These are phyloP conservation scores for Anastrepha obliqua DNA, from an alignment of 1,140 invertebrate genomes.

Conservation along the genomic window DNA sequence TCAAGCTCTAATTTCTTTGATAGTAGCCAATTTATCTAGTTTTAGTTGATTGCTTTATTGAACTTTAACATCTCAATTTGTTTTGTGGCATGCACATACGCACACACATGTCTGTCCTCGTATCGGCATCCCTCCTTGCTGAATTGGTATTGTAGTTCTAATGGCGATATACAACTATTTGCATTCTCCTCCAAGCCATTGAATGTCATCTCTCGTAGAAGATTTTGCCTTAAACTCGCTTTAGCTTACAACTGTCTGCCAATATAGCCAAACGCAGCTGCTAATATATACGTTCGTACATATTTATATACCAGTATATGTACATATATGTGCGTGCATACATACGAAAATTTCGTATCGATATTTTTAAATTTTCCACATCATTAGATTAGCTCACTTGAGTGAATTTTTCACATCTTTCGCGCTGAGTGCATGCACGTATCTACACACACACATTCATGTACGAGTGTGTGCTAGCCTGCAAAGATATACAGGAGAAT, in stretches of 20 bases:
- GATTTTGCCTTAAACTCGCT: too few relatives aligned
- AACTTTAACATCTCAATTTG: conserved; percentile 4
- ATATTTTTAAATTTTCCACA: conserved; percentile 52
- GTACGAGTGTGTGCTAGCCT: neutral
- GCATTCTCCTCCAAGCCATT: neutral
- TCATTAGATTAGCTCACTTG: conserved; percentile 53
- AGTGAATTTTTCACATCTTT: conserved; percentile 31
- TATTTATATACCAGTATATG: neutral
- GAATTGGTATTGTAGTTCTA: neutral
- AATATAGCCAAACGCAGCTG: neutral
- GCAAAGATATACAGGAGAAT: neutral
- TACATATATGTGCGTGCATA: neutral
- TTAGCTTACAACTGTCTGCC: too few relatives aligned
- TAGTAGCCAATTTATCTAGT: neutral
- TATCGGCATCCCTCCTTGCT: neutral
- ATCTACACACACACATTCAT: neutral
- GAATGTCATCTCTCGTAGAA: too few relatives aligned
- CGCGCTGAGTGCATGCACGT: conserved; percentile 31
- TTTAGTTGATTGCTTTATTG: neutral
- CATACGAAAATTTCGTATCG: conserved; percentile 60
- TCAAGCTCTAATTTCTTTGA: too few relatives aligned
- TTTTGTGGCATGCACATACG: neutral
- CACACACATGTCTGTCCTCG: neutral
- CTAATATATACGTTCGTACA: neutral
- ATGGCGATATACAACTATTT: conserved; percentile 14